Base-by-base conservation (phyloP, 2,113 vertebrate species). In the Smithornis capensis region DNA sequence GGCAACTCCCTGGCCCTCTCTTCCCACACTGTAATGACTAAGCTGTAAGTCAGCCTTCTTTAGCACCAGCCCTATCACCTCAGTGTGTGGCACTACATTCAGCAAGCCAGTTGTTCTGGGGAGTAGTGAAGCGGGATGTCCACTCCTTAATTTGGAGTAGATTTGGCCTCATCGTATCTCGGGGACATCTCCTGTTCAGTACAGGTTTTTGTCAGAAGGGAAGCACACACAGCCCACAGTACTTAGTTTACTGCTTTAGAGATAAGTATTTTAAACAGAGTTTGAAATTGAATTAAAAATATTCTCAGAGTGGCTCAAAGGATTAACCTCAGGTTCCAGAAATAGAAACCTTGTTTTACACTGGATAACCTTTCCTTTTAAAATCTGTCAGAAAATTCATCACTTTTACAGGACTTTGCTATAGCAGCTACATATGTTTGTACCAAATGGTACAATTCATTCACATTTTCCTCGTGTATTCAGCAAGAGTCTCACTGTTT, bases 401-500 rank as follows among this genome's bases (percentile, higher is more conserved):
- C 70, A n/a, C 42, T 82, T 86, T 79, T 71, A 49, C 29, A 62
- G 33, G 65, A 40, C 55, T 73, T 89, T 78, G 82, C 68, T 90
- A 35, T 52, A 68, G 7, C 24, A 74, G 28, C 90, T 81, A 52
- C 21, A 89, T 83, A 52, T 16, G 33, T 64, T 78, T 92, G 70
- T 93, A 73, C 95, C 77, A 77, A 75, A 69, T 35, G 89, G 94
- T 90, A 62, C 90, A n/a, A 8, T 59, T 92, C 79, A 37, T 90
- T 96, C 92, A 73, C 67, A 7, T 95, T 94, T 93, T 69, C 44
- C 62, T 91, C 62, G 84, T 88, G 67, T 97, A 40, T 95, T 92
- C 70, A 85, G 81, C 81, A 64, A 73, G 69, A 89, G 64, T 96
- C 95, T 98, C 96, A 98, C 96, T 98, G 91, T 98, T 96, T 98